Base-by-base conservation (phyloP, 2,797 vertebrate species). In the Pempheris klunzingeri region DNA sequence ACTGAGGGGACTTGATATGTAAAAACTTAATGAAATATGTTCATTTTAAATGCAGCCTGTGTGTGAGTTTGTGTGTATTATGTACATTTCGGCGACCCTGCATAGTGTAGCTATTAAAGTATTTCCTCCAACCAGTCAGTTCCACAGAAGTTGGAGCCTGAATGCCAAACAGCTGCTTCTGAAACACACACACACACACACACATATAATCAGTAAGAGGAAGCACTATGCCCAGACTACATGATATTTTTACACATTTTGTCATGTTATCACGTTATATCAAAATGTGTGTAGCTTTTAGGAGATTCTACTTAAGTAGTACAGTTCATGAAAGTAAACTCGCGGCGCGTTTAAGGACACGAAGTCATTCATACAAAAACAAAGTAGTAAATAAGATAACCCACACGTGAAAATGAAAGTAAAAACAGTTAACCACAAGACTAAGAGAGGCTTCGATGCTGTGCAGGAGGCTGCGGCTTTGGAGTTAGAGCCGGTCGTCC, bases 101-200 rank as follows among this genome's bases (percentile, higher is more conserved):
- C 67, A 88, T 59, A 1, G 90, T 92, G 83, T 91, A 93, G 83
- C 92, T 93, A 54, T 93, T 94, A 14, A 94, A 93, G 77, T 93
- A 74, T 59, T 90, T 94, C 81, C 88, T 93, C 88, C 81, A 92
- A 49, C 93, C 90, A 7, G 73, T 94, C 69, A 94, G 80, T 43
- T 93, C 67, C 20, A 36, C 47, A 34, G 88, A 52, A 30, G 71
- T 18, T 0, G 92, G 87, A 0, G 78, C 61, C 30, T 93, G 66
- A 3, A 92, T 90, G 5, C 91, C 89, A 53, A 94, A 88, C 34
- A 93, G 72, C 78, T 95, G 92, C 61, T 22, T 94, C 92, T 94
- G 85, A 81, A 83, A 78, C 14, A 43, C 58, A 68, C 12, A 71
- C 3, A 64, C 53, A 10, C 7, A 46, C 12, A 71, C 10, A 34